Evolutionary conservation across 1,140 invertebrate genomes (phyloP).

Genomic region (Musca domestica): DNA sequence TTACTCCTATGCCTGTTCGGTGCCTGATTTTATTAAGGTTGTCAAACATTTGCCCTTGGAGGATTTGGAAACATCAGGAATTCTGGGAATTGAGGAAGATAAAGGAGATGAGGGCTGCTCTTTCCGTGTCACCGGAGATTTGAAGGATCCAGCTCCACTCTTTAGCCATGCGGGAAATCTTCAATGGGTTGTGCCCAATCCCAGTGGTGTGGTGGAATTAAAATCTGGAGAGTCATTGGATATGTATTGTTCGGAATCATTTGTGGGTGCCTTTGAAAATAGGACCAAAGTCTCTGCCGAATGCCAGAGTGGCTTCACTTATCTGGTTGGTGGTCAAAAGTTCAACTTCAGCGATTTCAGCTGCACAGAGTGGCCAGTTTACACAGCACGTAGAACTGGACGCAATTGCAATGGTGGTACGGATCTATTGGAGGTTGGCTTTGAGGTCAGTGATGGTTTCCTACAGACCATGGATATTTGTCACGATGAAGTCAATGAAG

Average conservation of each 20-base stretch:
- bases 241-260: conserved; percentile 41
- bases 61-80: conserved; percentile 39
- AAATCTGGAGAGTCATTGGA: conserved; percentile 41
- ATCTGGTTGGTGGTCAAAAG: conserved; percentile 38
- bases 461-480: conserved; percentile 54
- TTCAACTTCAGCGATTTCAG: conserved; percentile 43
- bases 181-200: conserved; percentile 39
- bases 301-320: conserved; percentile 44
- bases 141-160: conserved; percentile 40
- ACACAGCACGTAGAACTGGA: conserved; percentile 47
- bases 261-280: conserved; percentile 36
- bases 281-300: conserved; percentile 36
- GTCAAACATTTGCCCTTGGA: conserved; percentile 49
- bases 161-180: conserved; percentile 34
- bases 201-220: conserved; percentile 40
- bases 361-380: conserved; percentile 39
- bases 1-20: conserved; percentile 64
- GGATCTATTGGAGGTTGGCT: conserved; percentile 47
- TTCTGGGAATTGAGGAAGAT: conserved; percentile 39
- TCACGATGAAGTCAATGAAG: conserved; percentile 48
- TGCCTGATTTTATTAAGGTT: conserved; percentile 59
- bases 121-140: conserved; percentile 41
- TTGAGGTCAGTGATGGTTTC: conserved; percentile 46
- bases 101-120: conserved; percentile 33
- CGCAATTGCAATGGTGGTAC: conserved; percentile 46